phyloP scores from a whole-genome alignment of 2,888 invertebrate genomes.

The Boloria selene region DNA sequence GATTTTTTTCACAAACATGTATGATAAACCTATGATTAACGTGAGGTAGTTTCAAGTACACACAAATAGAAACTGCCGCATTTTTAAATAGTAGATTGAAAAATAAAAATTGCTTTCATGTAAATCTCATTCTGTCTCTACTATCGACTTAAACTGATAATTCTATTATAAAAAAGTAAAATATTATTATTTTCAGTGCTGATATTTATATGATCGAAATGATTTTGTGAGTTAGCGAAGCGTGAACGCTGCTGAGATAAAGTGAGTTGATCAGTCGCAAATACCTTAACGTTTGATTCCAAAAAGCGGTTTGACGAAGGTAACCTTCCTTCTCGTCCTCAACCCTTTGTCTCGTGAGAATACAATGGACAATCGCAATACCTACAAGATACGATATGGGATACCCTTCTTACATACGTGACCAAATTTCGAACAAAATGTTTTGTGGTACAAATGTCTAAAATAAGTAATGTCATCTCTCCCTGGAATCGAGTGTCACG shows the following conservation, averaged over 20 bases:
- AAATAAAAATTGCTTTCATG: no score
- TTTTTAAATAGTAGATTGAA: no score
- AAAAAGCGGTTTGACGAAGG: constrained; percentile 77
- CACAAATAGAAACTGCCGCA: no score
- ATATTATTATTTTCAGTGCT: constrained; percentile 10
- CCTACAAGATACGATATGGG: constrained; percentile 76
- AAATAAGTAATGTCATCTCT: constrained; percentile 76
- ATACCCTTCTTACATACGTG: constrained; percentile 73
- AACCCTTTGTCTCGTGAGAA: constrained; percentile 79
- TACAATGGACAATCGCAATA: constrained; percentile 78
- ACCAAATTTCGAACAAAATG: constrained; percentile 78
- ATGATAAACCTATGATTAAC: no score
- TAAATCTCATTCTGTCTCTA: no score
- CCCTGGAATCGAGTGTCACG: constrained; percentile 50
- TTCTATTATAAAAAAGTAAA: no score
- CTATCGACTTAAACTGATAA: no score
- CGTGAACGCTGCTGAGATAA: constrained; percentile 44
- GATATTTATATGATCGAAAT: constrained; percentile 31
- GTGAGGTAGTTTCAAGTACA: no score
- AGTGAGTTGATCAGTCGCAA: constrained; percentile 56
- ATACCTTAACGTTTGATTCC: constrained; percentile 70
- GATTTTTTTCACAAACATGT: no score
- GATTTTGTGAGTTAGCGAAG: constrained; percentile 38
- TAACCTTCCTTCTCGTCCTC: constrained; percentile 66
- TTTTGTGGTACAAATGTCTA: constrained; percentile 66